Evolutionary conservation across 2,113 vertebrate genomes (phyloP), one percentile per base, ranked within the genome.

Genomic region (Scomber colias): DNA sequence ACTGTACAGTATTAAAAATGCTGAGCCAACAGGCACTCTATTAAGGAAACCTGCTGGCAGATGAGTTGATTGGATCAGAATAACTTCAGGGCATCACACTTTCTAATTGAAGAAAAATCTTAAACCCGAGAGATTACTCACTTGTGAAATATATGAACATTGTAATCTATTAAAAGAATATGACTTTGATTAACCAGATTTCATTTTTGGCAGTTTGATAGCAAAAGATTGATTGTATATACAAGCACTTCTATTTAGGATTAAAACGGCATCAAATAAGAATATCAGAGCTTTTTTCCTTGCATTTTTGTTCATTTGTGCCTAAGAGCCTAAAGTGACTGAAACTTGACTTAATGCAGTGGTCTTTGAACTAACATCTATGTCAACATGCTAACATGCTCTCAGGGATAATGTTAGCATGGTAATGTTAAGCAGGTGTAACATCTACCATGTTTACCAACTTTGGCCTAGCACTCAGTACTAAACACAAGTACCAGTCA

Each of bases 1-100:
- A 64, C 71, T 75, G 61, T 71, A 77, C 46, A 62, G 72, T 53
- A 67, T 76, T 72, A 69, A 78, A 78, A 75, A 53, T 57, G 68
- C 74, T 59, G 77, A 84, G 82, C 83, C 71, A 86, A 79, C 55
- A 81, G 65, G 64, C 61, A 24, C 70, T 75, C 85, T 68, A 75
- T 77, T 81, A 85, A 79, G 60, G 19, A 71, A 69, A 59, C n/a
- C 57, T 70, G 45, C 59, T 67, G 68, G 69, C 76, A 75, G 75
- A 85, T 71, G 67, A 62, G 79, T 60, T 69, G 54, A 85, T 87
- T 69, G 63, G 74, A 51, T 75, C 67, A 62, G 10, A 78, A 76
- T 40, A 81, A 74, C 75, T 74, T 83, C 0, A 2, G 61, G 59
- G 64, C 59, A 60, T 67, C 62, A 46, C 45, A 72, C 3, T 68